Percentiles rank a stretch among this genome's conserved stretches.
Evolutionary conservation across 2,797 vertebrate genomes (phyloP).

Genomic region (Psittacula derbiana): DNA sequence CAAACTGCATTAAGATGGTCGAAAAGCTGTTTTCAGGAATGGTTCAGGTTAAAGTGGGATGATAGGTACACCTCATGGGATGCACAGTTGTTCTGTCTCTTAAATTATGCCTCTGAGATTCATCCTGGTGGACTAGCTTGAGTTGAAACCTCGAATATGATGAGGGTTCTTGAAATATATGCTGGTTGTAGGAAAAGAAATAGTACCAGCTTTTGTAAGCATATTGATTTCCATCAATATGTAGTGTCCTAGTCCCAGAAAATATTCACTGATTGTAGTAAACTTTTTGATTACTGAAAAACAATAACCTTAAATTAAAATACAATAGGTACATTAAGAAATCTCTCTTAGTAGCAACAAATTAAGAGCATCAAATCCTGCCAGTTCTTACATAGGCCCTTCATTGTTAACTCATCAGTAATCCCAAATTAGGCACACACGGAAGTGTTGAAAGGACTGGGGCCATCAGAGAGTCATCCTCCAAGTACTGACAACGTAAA

Average conservation of each 20-base stretch:
- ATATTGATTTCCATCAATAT: neutral
- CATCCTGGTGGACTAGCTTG: neutral
- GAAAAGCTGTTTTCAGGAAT: neutral
- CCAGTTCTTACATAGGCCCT: neutral
- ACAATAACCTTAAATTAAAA: neutral
- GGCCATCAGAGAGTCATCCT: neutral
- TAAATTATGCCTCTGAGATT: neutral
- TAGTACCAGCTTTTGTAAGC: neutral
- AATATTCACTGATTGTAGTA: neutral
- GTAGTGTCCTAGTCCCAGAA: neutral
- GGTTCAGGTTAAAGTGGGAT: neutral
- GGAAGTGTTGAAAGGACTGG: constrained; percentile 22
- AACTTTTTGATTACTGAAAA: neutral
- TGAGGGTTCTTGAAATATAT: neutral
- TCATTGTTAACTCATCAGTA: constrained; percentile 34
- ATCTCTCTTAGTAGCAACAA: neutral
- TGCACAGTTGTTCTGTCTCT: neutral
- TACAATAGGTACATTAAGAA: constrained; percentile 47
- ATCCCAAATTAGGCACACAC: neutral
- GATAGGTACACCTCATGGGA: neutral
- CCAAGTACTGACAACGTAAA: constrained; percentile 14
- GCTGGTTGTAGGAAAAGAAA: neutral
- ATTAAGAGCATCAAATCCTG: neutral
- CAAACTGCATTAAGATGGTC: neutral
- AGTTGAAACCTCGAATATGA: neutral